Percentiles rank a stretch among this genome's conserved stretches.
Conservation (phyloP, 2,113 vertebrate genomes). For the Cairina moschata region DNA sequence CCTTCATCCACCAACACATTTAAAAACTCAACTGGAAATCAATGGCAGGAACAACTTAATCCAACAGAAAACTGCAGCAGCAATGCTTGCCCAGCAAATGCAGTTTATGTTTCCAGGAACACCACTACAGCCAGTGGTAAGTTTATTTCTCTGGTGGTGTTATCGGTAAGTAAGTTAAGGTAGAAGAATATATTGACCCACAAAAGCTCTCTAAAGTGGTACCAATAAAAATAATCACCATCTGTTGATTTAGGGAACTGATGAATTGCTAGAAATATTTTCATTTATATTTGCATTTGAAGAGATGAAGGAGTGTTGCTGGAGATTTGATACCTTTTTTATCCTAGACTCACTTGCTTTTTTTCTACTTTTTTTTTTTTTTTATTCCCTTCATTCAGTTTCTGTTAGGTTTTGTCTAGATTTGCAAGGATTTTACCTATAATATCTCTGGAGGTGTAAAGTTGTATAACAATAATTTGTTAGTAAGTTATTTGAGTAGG, state of each 20-base stretch:
- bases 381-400: not conserved
- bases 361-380: not conserved
- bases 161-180: not conserved
- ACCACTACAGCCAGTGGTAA: slow-evolving; percentile 94
- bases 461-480: not conserved
- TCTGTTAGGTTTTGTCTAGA: not conserved
- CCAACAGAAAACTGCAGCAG: slow-evolving; percentile 98
- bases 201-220: not conserved
- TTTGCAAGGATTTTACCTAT: not conserved
- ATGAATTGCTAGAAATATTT: not conserved
- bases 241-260: not conserved
- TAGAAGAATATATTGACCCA: not conserved
- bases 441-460: not conserved
- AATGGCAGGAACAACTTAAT: slow-evolving; percentile 98
- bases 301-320: not conserved
- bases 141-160: slow-evolving; percentile 51
- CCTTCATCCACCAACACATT: slow-evolving; percentile 97
- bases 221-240: not conserved
- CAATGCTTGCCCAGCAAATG: slow-evolving; percentile 99
- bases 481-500: not conserved
- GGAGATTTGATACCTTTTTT: not conserved
- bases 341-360: not conserved
- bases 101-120: slow-evolving; percentile 99
- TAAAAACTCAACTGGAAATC: slow-evolving; percentile 98
- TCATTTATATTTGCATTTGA: not conserved